A percentile compares a stretch with the other conserved stretches of the same genome.
phyloP scores from a whole-genome alignment of 2,113 vertebrate species.

The Elephas maximus region DNA sequence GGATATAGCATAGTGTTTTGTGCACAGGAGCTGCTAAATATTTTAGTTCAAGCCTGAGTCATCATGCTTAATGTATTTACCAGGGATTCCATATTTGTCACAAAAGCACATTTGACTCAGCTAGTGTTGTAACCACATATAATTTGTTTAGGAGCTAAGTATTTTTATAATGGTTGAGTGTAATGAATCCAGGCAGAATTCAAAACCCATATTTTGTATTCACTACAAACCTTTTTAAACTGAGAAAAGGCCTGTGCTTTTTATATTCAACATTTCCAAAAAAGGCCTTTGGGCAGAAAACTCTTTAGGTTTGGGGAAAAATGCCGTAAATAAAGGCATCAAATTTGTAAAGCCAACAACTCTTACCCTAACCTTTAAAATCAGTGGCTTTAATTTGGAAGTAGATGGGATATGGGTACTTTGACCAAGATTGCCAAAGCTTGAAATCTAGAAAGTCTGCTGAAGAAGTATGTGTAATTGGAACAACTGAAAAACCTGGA shows the following conservation, averaged over 20 bases:
- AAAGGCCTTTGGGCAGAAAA: neutral
- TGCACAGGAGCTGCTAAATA: conserved; percentile 61
- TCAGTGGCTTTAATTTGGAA: neutral
- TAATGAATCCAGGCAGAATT: conserved; percentile 62
- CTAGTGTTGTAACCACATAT: conserved; percentile 54
- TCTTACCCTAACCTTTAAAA: neutral
- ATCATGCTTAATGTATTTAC: conserved; percentile 58
- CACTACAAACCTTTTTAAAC: conserved; percentile 61
- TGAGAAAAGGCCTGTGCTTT: conserved; percentile 6
- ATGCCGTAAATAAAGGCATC: neutral
- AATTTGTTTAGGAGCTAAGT: conserved; percentile 55
- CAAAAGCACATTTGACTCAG: conserved; percentile 66
- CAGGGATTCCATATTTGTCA: conserved; percentile 51
- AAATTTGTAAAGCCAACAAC: neutral
- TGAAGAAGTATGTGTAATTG: neutral
- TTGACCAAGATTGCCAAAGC: neutral
- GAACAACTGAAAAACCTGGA: neutral
- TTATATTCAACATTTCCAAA: conserved; percentile 50
- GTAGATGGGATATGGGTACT: neutral
- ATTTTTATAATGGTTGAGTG: conserved; percentile 65
- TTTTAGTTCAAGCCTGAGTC: conserved; percentile 64
- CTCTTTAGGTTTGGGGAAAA: neutral
- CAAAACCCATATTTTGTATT: conserved; percentile 62
- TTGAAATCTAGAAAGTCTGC: neutral
- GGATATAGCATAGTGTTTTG: neutral